A percentile compares a stretch with the other conserved stretches of the same genome.
phyloP scores from a whole-genome alignment of 2,888 invertebrate species.

The Amblyteles armatorius region DNA sequence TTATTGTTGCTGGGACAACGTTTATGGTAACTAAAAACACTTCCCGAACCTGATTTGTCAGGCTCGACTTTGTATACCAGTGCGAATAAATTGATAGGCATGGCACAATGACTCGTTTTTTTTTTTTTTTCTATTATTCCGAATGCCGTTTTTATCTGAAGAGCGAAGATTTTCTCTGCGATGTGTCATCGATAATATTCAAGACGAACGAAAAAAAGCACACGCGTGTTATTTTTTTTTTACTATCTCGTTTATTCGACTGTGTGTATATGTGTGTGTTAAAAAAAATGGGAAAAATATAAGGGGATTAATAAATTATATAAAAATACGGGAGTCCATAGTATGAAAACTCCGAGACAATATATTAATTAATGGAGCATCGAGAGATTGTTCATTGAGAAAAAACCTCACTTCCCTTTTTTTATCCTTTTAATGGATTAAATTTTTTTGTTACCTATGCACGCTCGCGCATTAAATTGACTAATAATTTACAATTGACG shows the following conservation, averaged over 20 bases:
- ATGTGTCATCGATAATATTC: constrained; percentile 3
- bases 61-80: constrained; percentile 21
- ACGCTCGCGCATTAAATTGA: constrained; percentile 28
- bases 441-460: constrained; percentile 9
- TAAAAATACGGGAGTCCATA: constrained; percentile 46
- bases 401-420: constrained; percentile 25
- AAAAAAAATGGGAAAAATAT: constrained; percentile 32
- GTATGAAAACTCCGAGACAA: constrained; percentile 24
- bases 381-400: constrained; percentile 21
- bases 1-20: constrained; percentile 35
- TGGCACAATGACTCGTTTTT: constrained; percentile 54
- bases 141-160: constrained; percentile 1
- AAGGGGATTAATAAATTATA: constrained; percentile 50
- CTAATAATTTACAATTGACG: constrained; percentile 42
- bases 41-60: constrained; percentile 29
- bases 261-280: background rate
- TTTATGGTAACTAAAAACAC: constrained; percentile 56
- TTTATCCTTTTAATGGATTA: constrained; percentile 28
- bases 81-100: constrained; percentile 43
- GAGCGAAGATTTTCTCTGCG: constrained; percentile 17
- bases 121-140: background rate
- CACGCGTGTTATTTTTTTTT: constrained; percentile 21
- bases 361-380: constrained; percentile 49
- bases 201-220: constrained; percentile 23
- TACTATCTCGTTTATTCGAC: constrained; percentile 37